Evolutionary conservation across 1,140 invertebrate species (phyloP), one percentile per base, ranked within the genome.

Genomic region (Leptonema lineaticorne): DNA sequence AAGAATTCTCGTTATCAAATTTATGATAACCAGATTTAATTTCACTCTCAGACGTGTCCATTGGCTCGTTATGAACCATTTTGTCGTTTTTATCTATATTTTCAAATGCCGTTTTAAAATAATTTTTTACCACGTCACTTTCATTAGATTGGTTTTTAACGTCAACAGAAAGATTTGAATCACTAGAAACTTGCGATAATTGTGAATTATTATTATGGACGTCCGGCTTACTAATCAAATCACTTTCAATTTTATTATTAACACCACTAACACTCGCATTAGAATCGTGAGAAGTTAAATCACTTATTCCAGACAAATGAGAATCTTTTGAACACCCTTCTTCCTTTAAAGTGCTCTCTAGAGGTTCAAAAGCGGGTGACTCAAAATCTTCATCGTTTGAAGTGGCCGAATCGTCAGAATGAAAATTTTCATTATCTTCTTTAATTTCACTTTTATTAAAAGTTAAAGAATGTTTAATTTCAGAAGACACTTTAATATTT

Each of bases 361-460:
- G 78, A 0, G 86, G 86, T 74, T 90, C 88, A 78, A 89, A 90
- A 5, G 83, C 82, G 0, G 88, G 88, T 67, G 87, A 89, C 50
- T 88, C 88, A 75, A 88, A 87, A 60, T 86, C 84, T 56, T 88
- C 86, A 59, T 84, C 81, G 70, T 85, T 85, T 14, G 75, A 68
- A 73, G 84, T 85, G 27, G 87, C 84, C 33, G 81, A 81, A 59
- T 84, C 85, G 1, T 77, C 73, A 7, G 78, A 79, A 22, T 72
- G 76, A 28, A 71, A 58, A 65, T 16, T 48, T 37, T 69, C 64
- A 69, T 9, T 66, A 82, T 78, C 68, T 83, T 64, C 65, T 74
- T 75, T 74, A 14, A 26, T 27, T 9, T 26, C 9, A 63, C 26
- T 2, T 46, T 63, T 26, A n/a, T n/a, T n/a, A n/a, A n/a, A n/a